A percentile compares a stretch with the other conserved stretches of the same genome.
Conservation (phyloP, 2,113 vertebrate genomes). For the Larimichthys crocea region DNA sequence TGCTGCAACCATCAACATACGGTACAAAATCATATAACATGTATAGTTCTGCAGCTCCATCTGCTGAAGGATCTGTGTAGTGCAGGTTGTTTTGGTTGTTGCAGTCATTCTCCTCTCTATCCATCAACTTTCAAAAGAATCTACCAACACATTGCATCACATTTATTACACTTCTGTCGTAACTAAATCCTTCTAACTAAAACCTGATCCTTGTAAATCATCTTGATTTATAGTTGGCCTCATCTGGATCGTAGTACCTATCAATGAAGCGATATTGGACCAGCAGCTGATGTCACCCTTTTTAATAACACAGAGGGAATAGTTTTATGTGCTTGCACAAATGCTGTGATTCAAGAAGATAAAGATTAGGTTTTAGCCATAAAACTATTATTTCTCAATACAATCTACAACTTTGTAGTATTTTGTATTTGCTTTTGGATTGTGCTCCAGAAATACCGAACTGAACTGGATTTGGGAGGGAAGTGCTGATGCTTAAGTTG, state of each 20-base stretch:
- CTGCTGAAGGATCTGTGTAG: constrained; percentile 41
- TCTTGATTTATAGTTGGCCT: background rate
- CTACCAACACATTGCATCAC: too few species aligned
- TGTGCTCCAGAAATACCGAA: too few species aligned
- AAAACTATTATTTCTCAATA: too few species aligned
- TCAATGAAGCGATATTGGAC: background rate
- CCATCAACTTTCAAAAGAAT: too few species aligned
- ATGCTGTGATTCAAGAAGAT: background rate
- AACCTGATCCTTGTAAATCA: background rate
- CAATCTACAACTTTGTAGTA: too few species aligned
- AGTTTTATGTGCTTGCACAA: background rate
- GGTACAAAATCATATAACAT: background rate
- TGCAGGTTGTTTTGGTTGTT: background rate
- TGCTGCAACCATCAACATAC: background rate
- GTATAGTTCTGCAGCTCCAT: constrained; percentile 20
- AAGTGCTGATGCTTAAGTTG: too few species aligned
- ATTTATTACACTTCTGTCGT: background rate
- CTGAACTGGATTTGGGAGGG: too few species aligned
- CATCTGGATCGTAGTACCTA: background rate
- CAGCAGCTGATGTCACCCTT: background rate
- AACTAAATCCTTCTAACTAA: too few species aligned
- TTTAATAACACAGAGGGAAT: too few species aligned
- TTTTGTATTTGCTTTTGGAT: too few species aligned
- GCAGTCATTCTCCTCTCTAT: background rate
- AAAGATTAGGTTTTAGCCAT: too few species aligned